Evolutionary conservation across 2,797 vertebrate species (phyloP).

Genomic region (Falco columbarius): DNA sequence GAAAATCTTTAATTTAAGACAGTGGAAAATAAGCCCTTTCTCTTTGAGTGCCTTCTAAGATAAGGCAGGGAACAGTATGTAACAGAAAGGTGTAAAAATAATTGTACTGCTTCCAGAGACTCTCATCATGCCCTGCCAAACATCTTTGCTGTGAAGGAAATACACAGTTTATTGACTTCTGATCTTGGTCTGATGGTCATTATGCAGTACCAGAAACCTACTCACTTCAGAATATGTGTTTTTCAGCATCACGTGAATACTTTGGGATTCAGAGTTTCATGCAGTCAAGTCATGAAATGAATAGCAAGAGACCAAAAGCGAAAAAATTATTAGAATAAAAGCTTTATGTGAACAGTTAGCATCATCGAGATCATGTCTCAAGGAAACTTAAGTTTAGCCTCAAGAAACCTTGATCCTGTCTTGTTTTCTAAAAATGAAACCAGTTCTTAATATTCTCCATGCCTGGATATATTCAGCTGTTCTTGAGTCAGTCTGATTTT

Average conservation of each 20-base stretch:
- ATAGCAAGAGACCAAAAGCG: background rate
- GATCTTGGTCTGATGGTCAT: background rate
- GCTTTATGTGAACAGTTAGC: background rate
- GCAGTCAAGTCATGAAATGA: accelerated
- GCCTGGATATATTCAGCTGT: background rate
- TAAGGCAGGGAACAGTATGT: background rate
- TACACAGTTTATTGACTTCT: background rate
- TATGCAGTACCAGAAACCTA: background rate
- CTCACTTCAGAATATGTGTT: background rate
- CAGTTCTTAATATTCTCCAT: background rate
- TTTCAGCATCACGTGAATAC: background rate
- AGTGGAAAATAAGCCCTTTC: background rate
- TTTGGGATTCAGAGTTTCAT: background rate
- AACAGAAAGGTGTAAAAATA: background rate
- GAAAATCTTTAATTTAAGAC: background rate
- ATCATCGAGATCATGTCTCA: background rate
- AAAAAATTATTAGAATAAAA: background rate
- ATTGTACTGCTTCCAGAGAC: background rate
- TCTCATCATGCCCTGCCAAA: background rate
- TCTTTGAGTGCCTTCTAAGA: background rate
- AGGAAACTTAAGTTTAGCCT: background rate
- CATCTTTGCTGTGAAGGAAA: background rate
- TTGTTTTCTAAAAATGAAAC: background rate
- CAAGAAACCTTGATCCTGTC: background rate
- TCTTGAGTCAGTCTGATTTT: background rate